Evolutionary conservation across 2,113 vertebrate species (phyloP), one percentile per base, ranked within the genome.

Genomic region (Azemiops feae): DNA sequence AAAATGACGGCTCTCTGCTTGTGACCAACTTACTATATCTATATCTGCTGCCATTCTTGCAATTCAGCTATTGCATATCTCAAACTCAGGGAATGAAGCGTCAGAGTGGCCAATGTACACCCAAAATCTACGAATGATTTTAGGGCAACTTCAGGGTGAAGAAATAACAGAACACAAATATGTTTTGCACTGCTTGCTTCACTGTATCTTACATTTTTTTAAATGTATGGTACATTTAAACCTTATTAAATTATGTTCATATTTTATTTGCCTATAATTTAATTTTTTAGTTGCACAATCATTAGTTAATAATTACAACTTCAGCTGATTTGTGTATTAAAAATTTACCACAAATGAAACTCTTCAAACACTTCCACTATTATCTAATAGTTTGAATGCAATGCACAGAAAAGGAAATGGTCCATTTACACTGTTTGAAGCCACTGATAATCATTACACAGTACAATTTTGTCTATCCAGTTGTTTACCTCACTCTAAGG

Each of bases 221-320:
- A 23, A 58, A 50, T 50, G 47, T 8, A 50, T 9, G 47, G 47
- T 50, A 50, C 47, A 50, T 50, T 50, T 50, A 50, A 50, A 50
- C 47, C 6, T 53, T n/a, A 57, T 22, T 54, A 69, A 52, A 55
- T 64, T 16, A 53, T 11, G 60, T 69, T 39, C 47, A 54, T 69
- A 64, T 87, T 92, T 92, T 39, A 52, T 90, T 90, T 90, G 57
- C 34, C 45, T 88, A 1, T 3, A 87, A 64, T 87, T 92, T 92
- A 9, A 53, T 52, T 55, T 7, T 25, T 53, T 55, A 52, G 34
- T 11, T 52, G 57, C 6, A 53, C 87, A 22, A 53, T 92, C 12
- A 88, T 64, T 23, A 52, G 20, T 57, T 85, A 39, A 54, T 50
- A 14, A 25, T 7, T 45, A 45, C 34, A 88, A 64, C 45, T 53